Conservation (phyloP, 1,140 invertebrate species). For the Drosophila chauvacae region DNA sequence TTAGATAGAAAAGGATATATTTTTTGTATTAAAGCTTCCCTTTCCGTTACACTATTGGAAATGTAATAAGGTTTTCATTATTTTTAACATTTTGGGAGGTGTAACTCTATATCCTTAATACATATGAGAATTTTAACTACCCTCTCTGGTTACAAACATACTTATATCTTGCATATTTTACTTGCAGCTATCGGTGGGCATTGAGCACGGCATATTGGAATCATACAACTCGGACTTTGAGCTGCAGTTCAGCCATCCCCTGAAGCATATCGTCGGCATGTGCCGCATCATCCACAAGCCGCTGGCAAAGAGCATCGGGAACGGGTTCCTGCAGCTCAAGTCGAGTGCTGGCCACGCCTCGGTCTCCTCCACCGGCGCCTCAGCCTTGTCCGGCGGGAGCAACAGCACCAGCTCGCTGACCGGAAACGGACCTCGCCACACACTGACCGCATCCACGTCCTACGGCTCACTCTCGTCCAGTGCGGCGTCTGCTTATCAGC, state of each 20-base stretch:
- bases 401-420: slow-evolving; percentile 39
- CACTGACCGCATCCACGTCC: slow-evolving; percentile 79
- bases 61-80: too few relatives aligned
- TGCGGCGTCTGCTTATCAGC: slow-evolving; percentile 72
- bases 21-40: not conserved
- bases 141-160: not conserved
- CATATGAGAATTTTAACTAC: too few relatives aligned
- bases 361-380: slow-evolving; percentile 20
- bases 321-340: slow-evolving; percentile 78
- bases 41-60: not conserved
- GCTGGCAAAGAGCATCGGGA: slow-evolving; percentile 73
- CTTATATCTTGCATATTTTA: not conserved
- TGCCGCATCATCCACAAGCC: slow-evolving; percentile 81
- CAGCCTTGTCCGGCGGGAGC: slow-evolving; percentile 27
- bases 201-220: slow-evolving; percentile 87
- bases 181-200: slow-evolving; percentile 87
- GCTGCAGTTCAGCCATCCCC: slow-evolving; percentile 87
- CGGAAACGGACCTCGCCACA: slow-evolving; percentile 63
- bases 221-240: slow-evolving; percentile 88
- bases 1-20: not conserved
- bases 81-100: too few relatives aligned
- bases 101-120: too few relatives aligned
- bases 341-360: slow-evolving; percentile 35
- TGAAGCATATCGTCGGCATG: slow-evolving; percentile 86
- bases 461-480: slow-evolving; percentile 79